Base-by-base conservation (phyloP, 2,888 invertebrate genomes). In the Drosophila macrothrix region DNA sequence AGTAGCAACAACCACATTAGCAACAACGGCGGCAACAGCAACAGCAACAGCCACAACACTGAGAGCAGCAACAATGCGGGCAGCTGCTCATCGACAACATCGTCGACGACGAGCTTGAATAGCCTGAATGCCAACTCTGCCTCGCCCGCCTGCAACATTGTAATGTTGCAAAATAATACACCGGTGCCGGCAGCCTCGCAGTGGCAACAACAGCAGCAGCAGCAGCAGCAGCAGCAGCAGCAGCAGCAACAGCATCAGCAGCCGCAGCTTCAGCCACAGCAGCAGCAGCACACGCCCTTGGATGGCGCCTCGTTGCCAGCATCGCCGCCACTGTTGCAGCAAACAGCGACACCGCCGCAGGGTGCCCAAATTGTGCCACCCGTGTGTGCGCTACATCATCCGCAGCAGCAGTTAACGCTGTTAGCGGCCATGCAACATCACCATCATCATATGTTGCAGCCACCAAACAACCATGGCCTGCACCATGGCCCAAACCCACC, bases 351-450 rank as follows among this genome's bases (percentile, higher is more conserved):
- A 50, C 91, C 92, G 61, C 92, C 92, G 31, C 92, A 91, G 68
- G 91, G 91, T 49, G 92, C 92, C 33, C 92, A 92, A 75, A 79
- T 93, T 63, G 92, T 92, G 69, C 92, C 92, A 65, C 92, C 87
- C 62, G 89, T 91, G n/a, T 93, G 93, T 76, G 93, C 87, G 39
- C 68, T 88, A 35, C 92, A 92, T 78, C 92, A 92, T 73, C 92
- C 92, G 49, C 92, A 92, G 68, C 46, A 46, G 16, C 46, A 46
- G 46, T 16, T 46, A 16, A 46, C 46, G 16, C 78, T 93, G 68
- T 87, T 93, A 41, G 92, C 93, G 64, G 93, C 92, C 67, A 92
- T 92, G 92, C 93, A 92, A 64, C 92, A 91, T 28, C 89, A 87
- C 35, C 90, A 85, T 33, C 89, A 85, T 59, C 85, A 87, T 31